These are phyloP conservation scores for Dendrocincla tyrannina DNA, from an alignment of 2,797 vertebrate species.

Conservation along the genomic window DNA sequence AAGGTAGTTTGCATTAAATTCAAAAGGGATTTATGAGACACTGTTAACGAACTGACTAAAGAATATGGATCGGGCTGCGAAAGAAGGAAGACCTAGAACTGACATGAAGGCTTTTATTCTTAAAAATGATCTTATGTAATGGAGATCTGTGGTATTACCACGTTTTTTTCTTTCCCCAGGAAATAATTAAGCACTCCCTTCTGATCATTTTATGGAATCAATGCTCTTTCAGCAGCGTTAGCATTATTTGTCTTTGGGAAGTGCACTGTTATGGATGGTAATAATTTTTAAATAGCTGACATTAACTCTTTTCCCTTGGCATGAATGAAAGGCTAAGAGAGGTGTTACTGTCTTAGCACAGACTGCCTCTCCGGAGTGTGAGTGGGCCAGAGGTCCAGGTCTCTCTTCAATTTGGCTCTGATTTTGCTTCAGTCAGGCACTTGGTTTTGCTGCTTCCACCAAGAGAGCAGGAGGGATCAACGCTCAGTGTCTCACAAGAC, in stretches of 20 bases:
- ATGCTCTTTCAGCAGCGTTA: background rate
- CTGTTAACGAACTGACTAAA: background rate
- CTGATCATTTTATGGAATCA: conserved; percentile 18
- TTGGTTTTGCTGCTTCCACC: background rate
- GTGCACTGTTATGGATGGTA: background rate
- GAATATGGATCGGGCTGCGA: background rate
- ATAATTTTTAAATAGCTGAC: background rate
- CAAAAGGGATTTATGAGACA: conserved; percentile 17
- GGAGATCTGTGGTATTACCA: background rate
- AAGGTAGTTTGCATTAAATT: conserved; percentile 2
- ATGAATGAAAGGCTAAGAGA: background rate
- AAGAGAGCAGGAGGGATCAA: background rate
- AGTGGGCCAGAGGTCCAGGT: background rate
- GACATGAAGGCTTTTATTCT: background rate
- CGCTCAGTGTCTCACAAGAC: background rate
- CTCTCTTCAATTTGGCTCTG: background rate
- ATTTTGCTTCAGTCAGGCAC: background rate
- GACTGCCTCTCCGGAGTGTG: background rate
- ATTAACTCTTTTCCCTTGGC: background rate
- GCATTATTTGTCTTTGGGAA: conserved; percentile 44
- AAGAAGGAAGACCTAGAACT: background rate
- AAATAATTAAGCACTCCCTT: conserved; percentile 43
- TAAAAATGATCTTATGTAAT: background rate
- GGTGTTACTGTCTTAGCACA: rapidly evolving
- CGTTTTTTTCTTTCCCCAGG: background rate